A percentile compares a stretch with the other conserved stretches of the same genome.
phyloP scores from a whole-genome alignment of 2,888 invertebrate genomes.

The Lysandra bellargus region DNA sequence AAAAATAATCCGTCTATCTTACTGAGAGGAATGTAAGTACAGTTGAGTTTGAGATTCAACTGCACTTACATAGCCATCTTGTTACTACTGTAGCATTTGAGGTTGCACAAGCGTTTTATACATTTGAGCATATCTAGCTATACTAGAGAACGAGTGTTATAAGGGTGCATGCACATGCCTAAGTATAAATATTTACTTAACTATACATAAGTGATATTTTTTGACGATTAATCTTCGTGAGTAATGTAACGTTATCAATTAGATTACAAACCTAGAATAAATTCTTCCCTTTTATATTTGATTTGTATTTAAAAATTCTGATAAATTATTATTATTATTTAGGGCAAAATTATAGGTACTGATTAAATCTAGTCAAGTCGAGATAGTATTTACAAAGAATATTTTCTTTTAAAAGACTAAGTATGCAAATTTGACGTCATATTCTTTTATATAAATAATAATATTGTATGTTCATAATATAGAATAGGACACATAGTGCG shows the following conservation, averaged over 20 bases:
- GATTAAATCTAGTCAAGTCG: slow-evolving; percentile 74
- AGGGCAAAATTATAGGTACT: slow-evolving; percentile 52
- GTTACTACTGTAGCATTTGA: background rate
- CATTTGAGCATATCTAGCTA: slow-evolving; percentile 21
- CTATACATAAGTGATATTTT: slow-evolving; percentile 16
- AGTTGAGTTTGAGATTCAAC: background rate
- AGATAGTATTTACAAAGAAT: slow-evolving; percentile 60
- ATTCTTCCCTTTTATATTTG: background rate
- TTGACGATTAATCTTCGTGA: slow-evolving; percentile 5
- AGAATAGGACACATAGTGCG: slow-evolving; percentile 23
- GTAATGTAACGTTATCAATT: slow-evolving; percentile 7
- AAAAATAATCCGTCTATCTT: slow-evolving; percentile 15
- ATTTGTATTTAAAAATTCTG: slow-evolving; percentile 3
- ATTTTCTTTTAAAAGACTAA: slow-evolving; percentile 46
- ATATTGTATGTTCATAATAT: slow-evolving; percentile 4
- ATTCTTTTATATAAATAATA: slow-evolving; percentile 36
- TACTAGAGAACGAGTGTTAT: slow-evolving; percentile 1
- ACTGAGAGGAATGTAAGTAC: background rate
- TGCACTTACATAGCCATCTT: background rate
- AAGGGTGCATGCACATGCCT: slow-evolving; percentile 23
- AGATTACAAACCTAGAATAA: background rate
- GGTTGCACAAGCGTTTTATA: background rate
- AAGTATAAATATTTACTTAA: slow-evolving; percentile 16
- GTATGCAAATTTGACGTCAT: slow-evolving; percentile 32
- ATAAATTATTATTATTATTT: slow-evolving; percentile 28